Base-by-base conservation (phyloP, 64 coral and sea anemone genomes). In the Montipora foliosa region DNA sequence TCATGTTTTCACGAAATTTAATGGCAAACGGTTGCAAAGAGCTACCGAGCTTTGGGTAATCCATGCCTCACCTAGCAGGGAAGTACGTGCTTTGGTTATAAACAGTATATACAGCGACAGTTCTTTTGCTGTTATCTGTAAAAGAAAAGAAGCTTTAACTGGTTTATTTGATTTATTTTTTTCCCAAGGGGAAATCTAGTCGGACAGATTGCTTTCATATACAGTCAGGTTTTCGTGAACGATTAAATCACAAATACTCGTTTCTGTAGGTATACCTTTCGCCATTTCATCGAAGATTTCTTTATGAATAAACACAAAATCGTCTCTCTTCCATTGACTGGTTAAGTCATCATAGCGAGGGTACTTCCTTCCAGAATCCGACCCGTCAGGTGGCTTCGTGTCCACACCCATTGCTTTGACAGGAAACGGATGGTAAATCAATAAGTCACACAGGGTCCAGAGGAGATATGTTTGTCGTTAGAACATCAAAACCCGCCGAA, bases 251-350 rank as follows among this genome's bases (percentile, higher is more conserved):
- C 53, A 57, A 57, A 57, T 8, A 57, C 11, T 57, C 11, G 6
- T 6, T 47, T 76, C 46, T 45, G 11, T 4, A 25, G 5, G 75
- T 24, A 47, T 16, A 93, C 92, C 92, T 78, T 24, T 37, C 4
- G 74, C 75, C 92, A 74, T 93, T 52, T 87, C 44, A 5, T 93
- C 58, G 21, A 87, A 61, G 4, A 87, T 45, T 88, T 93, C 83
- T 57, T 67, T 49, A 24, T 85, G 75, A 4, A 93, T 46, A 46
- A 73, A 93, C 13, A 93, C 49, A 4, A 14, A 29, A 4, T 93
- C 92, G 2, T 37, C 14, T 62, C 44, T 76, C 12, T 55, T 50
- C 92, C 92, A 93, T 22, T 88, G 61, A 24, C 67, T 9, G 60
- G 21, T 72, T 19, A 93, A 45, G 4, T 88, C 53, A 50, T 53